Base-by-base conservation (phyloP, 1,140 invertebrate genomes). In the Ceratitis capitata region DNA sequence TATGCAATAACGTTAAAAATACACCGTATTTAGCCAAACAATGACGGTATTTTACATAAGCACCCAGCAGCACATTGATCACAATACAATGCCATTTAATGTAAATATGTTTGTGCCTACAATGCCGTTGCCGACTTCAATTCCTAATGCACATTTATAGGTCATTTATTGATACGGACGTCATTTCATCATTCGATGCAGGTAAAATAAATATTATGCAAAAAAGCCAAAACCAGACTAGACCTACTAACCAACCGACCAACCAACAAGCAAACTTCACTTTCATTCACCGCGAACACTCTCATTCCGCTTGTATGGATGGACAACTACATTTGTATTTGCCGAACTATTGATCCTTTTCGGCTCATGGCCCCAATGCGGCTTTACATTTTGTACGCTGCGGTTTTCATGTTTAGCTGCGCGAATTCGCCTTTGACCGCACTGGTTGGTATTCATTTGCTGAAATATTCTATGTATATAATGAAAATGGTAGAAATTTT, bases 281-380 rank as follows among this genome's bases (percentile, higher is more conserved):
- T 78, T 78, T 78, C 69, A 78, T 47, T 45, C 39, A 23, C 6
- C 39, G n/a, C 10, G 29, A 6, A n/a, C 56, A 16, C 56, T 26
- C 23, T 26, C 23, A 61, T 3, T 26, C 7, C 23, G 9, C n/a
- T n/a, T n/a, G n/a, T n/a, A n/a, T n/a, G 51, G 12, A n/a, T 19
- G n/a, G 16, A 74, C 19, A 42, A 16, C 7, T 7, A 74, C 39
- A 45, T 9, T 7, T 5, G 69, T 32, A n/a, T 6, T 12, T 45
- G 39, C 9, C 29, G 29, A 16, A 26, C 29, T 78, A 78, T 78
- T 78, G 69, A 78, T 78, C 69, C 35, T 78, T 45, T 45, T n/a
- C n/a, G 69, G 69, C 32, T 78, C 69, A 78, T 47, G 69, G 69
- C 69, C 69, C 69, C 69, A 42, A 45, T 78, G 69, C 69, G 69